These are phyloP conservation scores for Anthoscopus minutus DNA, from an alignment of 2,113 vertebrate genomes.

Conservation along the genomic window DNA sequence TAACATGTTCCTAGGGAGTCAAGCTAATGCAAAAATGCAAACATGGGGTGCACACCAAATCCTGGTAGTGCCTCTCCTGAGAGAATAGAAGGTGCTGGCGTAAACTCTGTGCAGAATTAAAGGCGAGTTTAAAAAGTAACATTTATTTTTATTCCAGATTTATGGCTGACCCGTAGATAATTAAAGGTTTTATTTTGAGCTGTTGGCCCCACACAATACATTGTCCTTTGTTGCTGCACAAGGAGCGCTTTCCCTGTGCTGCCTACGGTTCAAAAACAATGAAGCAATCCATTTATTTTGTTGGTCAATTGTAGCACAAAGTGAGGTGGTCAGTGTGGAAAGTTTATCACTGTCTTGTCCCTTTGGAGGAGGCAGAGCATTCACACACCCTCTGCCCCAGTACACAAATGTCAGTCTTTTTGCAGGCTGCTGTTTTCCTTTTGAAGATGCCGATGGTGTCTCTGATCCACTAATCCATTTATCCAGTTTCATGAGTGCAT, in stretches of 20 bases:
- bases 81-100: background rate
- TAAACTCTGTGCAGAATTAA: conserved; percentile 21
- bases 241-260: conserved; percentile 73
- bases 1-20: background rate
- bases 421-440: conserved; percentile 75
- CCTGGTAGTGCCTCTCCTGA: background rate
- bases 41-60: background rate
- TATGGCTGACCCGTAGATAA: conserved; percentile 79
- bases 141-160: conserved; percentile 66
- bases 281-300: conserved; percentile 85
- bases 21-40: background rate
- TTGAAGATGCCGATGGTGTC: conserved; percentile 77
- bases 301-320: conserved; percentile 74
- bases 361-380: conserved; percentile 77
- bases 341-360: conserved; percentile 88
- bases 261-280: conserved; percentile 77
- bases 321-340: conserved; percentile 77
- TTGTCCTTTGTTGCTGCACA: conserved; percentile 74
- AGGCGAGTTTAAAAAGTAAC: conserved; percentile 51
- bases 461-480: conserved; percentile 83
- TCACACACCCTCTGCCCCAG: conserved; percentile 75
- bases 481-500: conserved; percentile 77
- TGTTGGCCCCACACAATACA: conserved; percentile 72
- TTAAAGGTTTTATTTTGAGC: conserved; percentile 80
- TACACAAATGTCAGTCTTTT: conserved; percentile 71